Conservation (phyloP, 2,888 invertebrate genomes). For the Ditula angustiorana region DNA sequence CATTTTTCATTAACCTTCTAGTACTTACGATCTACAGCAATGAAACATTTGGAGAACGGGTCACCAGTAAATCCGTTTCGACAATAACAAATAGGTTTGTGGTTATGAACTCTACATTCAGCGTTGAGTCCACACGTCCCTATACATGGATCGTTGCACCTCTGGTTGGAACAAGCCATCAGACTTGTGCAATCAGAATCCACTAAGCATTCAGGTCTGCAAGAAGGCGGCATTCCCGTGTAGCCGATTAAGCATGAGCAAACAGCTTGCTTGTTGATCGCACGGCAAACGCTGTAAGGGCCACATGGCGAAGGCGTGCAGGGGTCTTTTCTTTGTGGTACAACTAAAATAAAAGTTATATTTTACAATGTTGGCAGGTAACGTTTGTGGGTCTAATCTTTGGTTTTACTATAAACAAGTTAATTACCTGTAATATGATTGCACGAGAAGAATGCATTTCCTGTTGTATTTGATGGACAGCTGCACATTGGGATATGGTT, state of each 20-base stretch:
- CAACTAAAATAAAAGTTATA: conserved; percentile 50
- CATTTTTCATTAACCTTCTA: not conserved
- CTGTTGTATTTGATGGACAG: conserved; percentile 88
- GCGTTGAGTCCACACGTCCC: conserved; percentile 93
- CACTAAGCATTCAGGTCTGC: conserved; percentile 93
- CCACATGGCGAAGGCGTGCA: conserved; percentile 92
- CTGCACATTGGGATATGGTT: conserved; percentile 89
- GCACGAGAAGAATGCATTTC: conserved; percentile 89
- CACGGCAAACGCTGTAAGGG: conserved; percentile 89
- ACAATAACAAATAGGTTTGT: conserved; percentile 94
- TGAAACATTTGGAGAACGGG: conserved; percentile 90
- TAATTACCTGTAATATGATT: conserved; percentile 82
- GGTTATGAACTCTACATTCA: conserved; percentile 92
- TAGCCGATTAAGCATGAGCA: conserved; percentile 92
- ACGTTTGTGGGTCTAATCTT: too few relatives aligned
- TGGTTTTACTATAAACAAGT: too few relatives aligned
- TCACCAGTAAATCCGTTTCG: conserved; percentile 90
- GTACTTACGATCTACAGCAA: conserved; percentile 62
- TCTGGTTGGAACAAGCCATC: conserved; percentile 91
- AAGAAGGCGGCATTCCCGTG: conserved; percentile 90
- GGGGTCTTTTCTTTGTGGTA: conserved; percentile 72
- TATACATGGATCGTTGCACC: conserved; percentile 92
- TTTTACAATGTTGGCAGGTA: too few relatives aligned
- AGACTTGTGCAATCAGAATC: conserved; percentile 92
- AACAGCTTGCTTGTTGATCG: conserved; percentile 84